Conservation (phyloP, 2,113 vertebrate species). For the Columba livia region DNA sequence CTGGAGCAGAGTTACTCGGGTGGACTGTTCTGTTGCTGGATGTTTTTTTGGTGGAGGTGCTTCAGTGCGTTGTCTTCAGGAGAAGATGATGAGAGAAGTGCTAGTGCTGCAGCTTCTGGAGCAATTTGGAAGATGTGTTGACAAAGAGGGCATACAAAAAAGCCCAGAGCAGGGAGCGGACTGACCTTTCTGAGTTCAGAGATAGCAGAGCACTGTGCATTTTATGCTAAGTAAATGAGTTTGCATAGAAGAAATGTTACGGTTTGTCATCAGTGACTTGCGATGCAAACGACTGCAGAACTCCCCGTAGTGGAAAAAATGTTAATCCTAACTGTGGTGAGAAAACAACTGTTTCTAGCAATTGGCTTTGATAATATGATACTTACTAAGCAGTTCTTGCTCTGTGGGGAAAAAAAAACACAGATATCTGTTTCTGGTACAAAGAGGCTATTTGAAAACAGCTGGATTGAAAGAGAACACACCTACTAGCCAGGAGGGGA, state of each 20-base stretch:
- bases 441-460: not conserved
- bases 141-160: not conserved
- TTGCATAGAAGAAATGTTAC: not conserved
- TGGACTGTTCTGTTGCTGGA: not conserved
- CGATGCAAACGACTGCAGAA: not conserved
- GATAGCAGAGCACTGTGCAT: not conserved
- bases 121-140: not conserved
- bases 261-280: not conserved
- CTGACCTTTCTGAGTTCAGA: not conserved
- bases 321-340: not conserved
- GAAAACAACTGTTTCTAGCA: not conserved
- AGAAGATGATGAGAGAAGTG: not conserved
- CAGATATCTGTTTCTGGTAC: not conserved
- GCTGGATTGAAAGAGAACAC: not conserved
- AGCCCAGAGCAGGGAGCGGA: not conserved
- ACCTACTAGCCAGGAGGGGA: not conserved
- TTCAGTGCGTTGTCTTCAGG: not conserved
- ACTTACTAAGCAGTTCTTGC: not conserved
- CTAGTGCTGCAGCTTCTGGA: not conserved
- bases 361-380: not conserved
- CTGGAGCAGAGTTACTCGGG: not conserved
- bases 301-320: not conserved
- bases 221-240: not conserved
- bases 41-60: not conserved
- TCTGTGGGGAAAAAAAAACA: fast-evolving